A percentile compares a stretch with the other conserved stretches of the same genome.
Conservation (phyloP, 2,797 vertebrate genomes). For the Phaenicophaeus curvirostris region DNA sequence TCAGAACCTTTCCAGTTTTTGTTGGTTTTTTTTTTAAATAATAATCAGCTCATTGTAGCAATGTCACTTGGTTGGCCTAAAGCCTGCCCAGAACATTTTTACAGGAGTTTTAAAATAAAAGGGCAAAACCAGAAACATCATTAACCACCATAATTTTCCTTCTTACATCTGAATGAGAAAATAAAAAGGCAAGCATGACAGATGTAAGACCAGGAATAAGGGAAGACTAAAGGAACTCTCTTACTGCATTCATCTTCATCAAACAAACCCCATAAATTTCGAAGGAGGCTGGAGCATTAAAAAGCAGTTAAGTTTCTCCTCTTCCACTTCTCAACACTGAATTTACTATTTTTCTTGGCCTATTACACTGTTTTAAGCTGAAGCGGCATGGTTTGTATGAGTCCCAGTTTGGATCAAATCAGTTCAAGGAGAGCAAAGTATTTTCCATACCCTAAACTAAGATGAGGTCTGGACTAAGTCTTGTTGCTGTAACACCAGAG, state of each 20-base stretch:
- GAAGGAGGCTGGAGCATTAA: not conserved
- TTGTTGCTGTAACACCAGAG: not conserved
- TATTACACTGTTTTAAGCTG: not conserved
- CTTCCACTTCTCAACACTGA: not conserved
- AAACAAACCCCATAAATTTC: fast-evolving
- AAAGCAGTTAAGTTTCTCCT: not conserved
- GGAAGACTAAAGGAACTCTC: not conserved
- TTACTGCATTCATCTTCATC: not conserved
- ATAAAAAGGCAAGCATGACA: not conserved
- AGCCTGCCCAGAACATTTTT: not conserved
- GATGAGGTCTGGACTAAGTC: not conserved
- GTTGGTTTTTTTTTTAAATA: not conserved
- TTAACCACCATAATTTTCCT: not conserved
- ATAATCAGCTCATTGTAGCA: not conserved
- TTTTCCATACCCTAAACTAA: not conserved
- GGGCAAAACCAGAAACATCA: not conserved
- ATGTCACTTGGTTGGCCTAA: not conserved
- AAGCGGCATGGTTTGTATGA: not conserved
- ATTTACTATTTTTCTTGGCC: not conserved
- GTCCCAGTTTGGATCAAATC: not conserved
- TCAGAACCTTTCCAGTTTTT: not conserved
- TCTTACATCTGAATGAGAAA: not conserved
- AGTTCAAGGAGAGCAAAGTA: not conserved
- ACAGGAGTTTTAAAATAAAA: not conserved
- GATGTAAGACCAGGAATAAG: not conserved